Conservation (phyloP, 2,888 invertebrate genomes). For the Acrobasis repandana region DNA sequence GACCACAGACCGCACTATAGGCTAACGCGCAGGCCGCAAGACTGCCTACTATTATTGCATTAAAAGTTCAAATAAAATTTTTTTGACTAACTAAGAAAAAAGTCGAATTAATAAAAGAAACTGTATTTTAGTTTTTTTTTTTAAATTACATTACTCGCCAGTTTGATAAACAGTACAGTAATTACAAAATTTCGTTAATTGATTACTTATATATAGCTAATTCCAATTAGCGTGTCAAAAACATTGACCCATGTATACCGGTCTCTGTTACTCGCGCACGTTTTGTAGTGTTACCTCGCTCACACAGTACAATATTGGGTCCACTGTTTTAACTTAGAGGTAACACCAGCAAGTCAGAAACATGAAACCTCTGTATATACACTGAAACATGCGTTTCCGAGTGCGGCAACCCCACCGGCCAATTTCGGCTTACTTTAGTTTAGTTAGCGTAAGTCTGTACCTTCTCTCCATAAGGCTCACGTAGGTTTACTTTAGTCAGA, state of each 20-base stretch:
- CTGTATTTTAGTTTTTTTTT: too few species aligned
- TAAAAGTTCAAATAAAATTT: too few species aligned
- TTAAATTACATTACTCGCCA: too few species aligned
- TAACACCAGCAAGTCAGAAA: background rate
- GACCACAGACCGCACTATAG: too few species aligned
- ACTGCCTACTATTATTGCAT: too few species aligned
- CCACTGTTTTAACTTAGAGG: background rate
- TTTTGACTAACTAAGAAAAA: too few species aligned
- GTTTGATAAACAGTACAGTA: too few species aligned
- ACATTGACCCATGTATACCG: background rate
- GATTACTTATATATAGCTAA: background rate
- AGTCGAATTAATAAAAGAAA: too few species aligned
- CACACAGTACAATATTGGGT: background rate
- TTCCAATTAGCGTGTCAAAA: background rate
- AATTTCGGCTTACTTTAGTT: conserved; percentile 40
- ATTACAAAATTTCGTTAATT: too few species aligned
- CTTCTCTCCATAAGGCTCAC: conserved; percentile 32
- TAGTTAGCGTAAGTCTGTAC: conserved; percentile 47
- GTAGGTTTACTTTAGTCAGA: conserved; percentile 41
- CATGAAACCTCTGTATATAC: background rate
- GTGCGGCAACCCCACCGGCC: conserved; percentile 4
- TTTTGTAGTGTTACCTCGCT: background rate
- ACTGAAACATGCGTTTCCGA: background rate
- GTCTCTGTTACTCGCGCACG: background rate
- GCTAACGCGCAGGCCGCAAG: too few species aligned